These are phyloP conservation scores for Parnassius mnemosyne DNA, from an alignment of 2,888 invertebrate species.

Conservation along the genomic window DNA sequence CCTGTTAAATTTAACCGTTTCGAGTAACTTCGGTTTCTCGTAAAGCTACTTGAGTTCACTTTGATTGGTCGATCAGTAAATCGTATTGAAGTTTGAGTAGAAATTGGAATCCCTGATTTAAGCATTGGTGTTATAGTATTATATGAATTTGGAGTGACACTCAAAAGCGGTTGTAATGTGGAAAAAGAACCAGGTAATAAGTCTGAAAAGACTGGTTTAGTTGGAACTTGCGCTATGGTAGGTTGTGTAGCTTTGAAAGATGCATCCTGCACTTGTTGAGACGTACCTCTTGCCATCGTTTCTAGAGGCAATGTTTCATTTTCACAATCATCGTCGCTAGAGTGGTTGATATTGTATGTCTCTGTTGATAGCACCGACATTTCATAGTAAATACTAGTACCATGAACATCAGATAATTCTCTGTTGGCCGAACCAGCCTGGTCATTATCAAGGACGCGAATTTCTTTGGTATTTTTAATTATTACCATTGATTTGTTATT, in stretches of 20 bases:
- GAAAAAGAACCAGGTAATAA: conserved; percentile 41
- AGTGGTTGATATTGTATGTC: conserved; percentile 63
- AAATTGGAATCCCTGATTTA: conserved; percentile 32
- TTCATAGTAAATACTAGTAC: conserved; percentile 76
- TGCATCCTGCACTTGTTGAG: conserved; percentile 51
- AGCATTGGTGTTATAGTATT: conserved; percentile 31
- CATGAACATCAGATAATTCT: conserved; percentile 71
- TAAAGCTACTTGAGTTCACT: conserved; percentile 47
- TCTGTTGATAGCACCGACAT: conserved; percentile 74
- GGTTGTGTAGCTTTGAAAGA: conserved; percentile 48
- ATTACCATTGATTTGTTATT: conserved; percentile 70
- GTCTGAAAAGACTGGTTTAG: not conserved
- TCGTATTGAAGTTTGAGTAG: conserved; percentile 53
- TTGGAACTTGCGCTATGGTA: conserved; percentile 36
- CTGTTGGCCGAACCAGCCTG: conserved; percentile 60
- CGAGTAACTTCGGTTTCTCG: conserved; percentile 61
- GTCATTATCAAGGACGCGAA: conserved; percentile 68
- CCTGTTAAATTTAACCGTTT: conserved; percentile 62
- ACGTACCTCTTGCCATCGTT: conserved; percentile 54
- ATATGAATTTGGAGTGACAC: conserved; percentile 29
- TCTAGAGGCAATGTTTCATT: conserved; percentile 54
- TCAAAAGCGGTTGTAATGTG: conserved; percentile 41
- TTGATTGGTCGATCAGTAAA: conserved; percentile 52
- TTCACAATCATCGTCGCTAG: conserved; percentile 67
- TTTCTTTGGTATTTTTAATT: conserved; percentile 79